Evolutionary conservation across 2,888 invertebrate genomes (phyloP), one percentile per base, ranked within the genome.

Genomic region (Baronia brevicornis): DNA sequence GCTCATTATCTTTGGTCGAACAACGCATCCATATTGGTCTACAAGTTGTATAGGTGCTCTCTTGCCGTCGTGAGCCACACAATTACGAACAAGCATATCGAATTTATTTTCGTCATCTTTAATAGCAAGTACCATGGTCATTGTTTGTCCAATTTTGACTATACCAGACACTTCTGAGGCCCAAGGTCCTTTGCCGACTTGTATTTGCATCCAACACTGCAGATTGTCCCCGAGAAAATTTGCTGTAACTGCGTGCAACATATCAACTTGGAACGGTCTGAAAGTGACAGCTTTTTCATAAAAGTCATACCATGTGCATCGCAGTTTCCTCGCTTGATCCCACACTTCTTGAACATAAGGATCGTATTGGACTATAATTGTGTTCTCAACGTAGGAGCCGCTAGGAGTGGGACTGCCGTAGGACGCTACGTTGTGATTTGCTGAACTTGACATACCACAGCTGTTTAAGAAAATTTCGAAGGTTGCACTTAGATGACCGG

Each of bases 181-280:
- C 96, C 96, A 96, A 1, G 96, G 96, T 46, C 96, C 96, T 68
- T 96, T 96, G 33, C 96, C 96, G 24, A 96, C 96, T 78, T 96
- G 96, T 54, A 96, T 96, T 75, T 96, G 96, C 96, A 96, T 96
- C 96, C 96, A 96, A 78, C 96, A 96, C 67, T 96, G 96, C 53
- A 96, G 84, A 82, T 96, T 96, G 75, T 96, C 96, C 13, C 96
- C 96, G 52, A 96, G 88, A 88, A 96, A 96, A 86, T 96, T 96
- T 27, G 96, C 96, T 0, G 96, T 95, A 24, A 96, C 96, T 0
- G 96, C 96, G 67, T 96, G 95, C 51, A 96, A 72, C 95, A 96
- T 96, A 68, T 96, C 96, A 18, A 96, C 96, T 86, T 95, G 95
- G 91, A 96, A 96, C 14, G 96, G 96, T 58, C 96, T 87, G 86